Evolutionary conservation across 2,113 vertebrate genomes (phyloP), one percentile per base, ranked within the genome.

Genomic region (Smithornis capensis): DNA sequence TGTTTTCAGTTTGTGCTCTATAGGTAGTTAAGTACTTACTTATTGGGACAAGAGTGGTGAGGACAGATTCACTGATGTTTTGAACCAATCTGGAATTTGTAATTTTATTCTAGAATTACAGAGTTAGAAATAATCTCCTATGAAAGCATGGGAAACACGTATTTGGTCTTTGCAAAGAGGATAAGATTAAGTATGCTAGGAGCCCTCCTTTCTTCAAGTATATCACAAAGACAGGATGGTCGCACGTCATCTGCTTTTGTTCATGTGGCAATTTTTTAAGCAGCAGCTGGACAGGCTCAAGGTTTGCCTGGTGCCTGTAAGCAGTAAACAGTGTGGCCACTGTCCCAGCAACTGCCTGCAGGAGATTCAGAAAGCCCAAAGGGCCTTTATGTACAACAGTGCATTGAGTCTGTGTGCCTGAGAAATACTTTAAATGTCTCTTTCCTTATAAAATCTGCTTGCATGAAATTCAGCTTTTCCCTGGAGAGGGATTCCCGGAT

Each of bases 11-110:
- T 56, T 91, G n/a, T 52, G 38, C 33, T 88, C 44, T 91, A 55
- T 52, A 78, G 68, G 28, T 62, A 78, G 77, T 67, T 92, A 94
- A 87, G 55, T 59, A 53, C 87, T 91, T 96, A 77, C 80, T 95
- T 87, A 42, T 13, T 76, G 60, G 67, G 67, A 87, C 31, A 68
- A 16, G 18, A 78, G 73, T 44, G 35, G 40, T 64, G 82, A 81
- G n/a, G 24, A 55, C 76, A 87, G 21, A 27, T 89, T 94, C 64
- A 53, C 8, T 60, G 69, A 49, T 2, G 4, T 23, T 52, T 89
- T n/a, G 65, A 82, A 87, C 56, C n/a, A 67, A 71, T 10, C 17
- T 40, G 15, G 31, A 93, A 67, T 55, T 91, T 29, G 21, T n/a
- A 27, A 50, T 82, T 91, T 78, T 52, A 63, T 90, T 87, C 73